Conservation (phyloP, 2,113 vertebrate species). For the Diadophis punctatus region DNA sequence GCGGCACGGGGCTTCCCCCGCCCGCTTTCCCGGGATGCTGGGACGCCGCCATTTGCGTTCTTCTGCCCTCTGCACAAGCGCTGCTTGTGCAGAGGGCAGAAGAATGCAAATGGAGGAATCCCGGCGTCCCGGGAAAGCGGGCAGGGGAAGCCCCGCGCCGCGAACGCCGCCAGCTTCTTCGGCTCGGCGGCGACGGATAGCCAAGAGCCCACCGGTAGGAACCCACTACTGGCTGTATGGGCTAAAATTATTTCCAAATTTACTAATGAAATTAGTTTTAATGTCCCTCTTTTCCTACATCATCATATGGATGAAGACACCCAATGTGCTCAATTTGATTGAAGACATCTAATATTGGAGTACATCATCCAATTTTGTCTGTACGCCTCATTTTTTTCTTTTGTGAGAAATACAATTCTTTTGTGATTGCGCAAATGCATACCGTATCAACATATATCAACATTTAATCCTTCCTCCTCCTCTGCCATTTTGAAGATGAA, state of each 20-base stretch:
- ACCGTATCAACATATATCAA: not conserved
- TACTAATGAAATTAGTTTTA: not conserved
- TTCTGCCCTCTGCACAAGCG: no score
- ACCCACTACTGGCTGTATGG: not conserved
- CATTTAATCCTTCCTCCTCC: not conserved
- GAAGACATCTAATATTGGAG: not conserved
- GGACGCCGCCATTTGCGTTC: no score
- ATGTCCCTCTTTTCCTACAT: not conserved
- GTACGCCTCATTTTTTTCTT: not conserved
- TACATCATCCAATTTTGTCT: not conserved
- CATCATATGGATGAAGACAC: no score
- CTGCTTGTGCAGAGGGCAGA: no score
- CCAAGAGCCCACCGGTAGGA: no score
- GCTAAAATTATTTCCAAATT: not conserved
- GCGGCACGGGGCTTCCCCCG: no score
- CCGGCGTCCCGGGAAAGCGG: no score
- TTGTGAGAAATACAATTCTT: not conserved
- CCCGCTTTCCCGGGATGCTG: no score
- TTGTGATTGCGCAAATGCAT: not conserved
- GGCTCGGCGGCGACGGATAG: no score
- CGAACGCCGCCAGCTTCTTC: no score
- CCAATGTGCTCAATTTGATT: not conserved
- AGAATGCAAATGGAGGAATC: no score
- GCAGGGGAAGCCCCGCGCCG: no score
- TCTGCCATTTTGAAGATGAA: not conserved